phyloP scores from a whole-genome alignment of 2,797 vertebrate species.

The Tamandua tetradactyla region DNA sequence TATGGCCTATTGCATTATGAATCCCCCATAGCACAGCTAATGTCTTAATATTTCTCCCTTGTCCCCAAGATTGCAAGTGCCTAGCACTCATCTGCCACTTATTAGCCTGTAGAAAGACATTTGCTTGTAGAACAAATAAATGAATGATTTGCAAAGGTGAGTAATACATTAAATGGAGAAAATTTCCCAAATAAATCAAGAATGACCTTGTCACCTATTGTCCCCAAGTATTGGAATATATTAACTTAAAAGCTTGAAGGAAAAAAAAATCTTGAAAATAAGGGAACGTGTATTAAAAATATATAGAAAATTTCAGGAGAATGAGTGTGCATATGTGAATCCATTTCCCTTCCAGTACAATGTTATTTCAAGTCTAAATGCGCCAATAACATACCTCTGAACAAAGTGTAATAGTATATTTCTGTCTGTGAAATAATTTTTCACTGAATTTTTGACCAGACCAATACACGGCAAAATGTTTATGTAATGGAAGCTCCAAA shows the following conservation, averaged over 20 bases:
- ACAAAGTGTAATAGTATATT: not conserved
- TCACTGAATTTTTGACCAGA: not conserved
- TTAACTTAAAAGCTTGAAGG: not conserved
- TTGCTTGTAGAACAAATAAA: not conserved
- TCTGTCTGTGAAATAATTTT: constrained; percentile 2
- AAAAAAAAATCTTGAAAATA: constrained; percentile 44
- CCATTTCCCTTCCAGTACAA: constrained; percentile 14
- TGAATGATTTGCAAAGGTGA: not conserved
- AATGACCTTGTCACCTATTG: not conserved
- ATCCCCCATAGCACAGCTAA: not conserved
- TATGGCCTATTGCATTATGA: not conserved
- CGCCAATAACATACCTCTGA: not conserved
- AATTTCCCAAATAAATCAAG: not conserved
- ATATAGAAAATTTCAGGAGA: not conserved
- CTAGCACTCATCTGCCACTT: not conserved
- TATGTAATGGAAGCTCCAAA: not conserved
- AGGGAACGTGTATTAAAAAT: constrained; percentile 35
- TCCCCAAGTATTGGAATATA: constrained; percentile 7
- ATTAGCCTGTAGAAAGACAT: not conserved
- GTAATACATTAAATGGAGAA: not conserved
- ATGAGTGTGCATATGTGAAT: not conserved
- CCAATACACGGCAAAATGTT: not conserved
- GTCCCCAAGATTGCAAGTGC: not conserved
- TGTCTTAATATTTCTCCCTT: not conserved
- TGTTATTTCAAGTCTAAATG: constrained; percentile 23